Base-by-base conservation (phyloP, 1,140 invertebrate species). In the Drosophila pectinifera region DNA sequence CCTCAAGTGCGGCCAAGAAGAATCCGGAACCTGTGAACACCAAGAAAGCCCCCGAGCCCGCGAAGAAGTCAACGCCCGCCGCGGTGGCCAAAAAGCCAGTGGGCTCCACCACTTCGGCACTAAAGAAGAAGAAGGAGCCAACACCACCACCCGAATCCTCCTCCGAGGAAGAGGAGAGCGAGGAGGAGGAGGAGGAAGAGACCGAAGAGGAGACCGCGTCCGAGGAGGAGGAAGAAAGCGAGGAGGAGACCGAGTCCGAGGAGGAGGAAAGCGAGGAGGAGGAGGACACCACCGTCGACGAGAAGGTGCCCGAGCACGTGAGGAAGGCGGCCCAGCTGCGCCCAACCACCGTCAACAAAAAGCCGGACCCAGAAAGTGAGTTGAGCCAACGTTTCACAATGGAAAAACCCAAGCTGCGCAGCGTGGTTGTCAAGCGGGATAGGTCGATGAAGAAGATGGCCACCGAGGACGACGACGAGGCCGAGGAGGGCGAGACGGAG, bases 351-450 rank as follows among this genome's bases (percentile, higher is more conserved):
- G 78, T 69, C 80, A 91, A 86, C 80, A 91, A 88, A 56, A 64
- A 62, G 38, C 34, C 73, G 65, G 80, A 84, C 28, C 69, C 78
- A 79, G 81, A 82, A 90, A 90, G 86, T 90, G 86, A 90, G 86
- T 90, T 90, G 61, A 90, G 80, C 82, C 78, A 90, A 49, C 90
- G 90, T 79, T 92, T 92, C 73, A 83, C 83, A 41, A 16, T 91
- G 69, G 91, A 92, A 78, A 92, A 92, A 80, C 91, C 91, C 39
- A 92, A 92, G 65, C 80, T 92, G 54, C 84, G 91, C 56, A 79
- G 78, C 48, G 90, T 92, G 43, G 77, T 85, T 38, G 85, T 92
- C 49, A 92, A 92, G 63, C 88, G 88, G 42, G 91, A 92, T 56
- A 92, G 89, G 53, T 91, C 91, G 8, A 75, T 78, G 79, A 90